Percentiles rank a stretch among this genome's conserved stretches.
Conservation (phyloP, 2,888 invertebrate species). For the Trichopoda pennipes region DNA sequence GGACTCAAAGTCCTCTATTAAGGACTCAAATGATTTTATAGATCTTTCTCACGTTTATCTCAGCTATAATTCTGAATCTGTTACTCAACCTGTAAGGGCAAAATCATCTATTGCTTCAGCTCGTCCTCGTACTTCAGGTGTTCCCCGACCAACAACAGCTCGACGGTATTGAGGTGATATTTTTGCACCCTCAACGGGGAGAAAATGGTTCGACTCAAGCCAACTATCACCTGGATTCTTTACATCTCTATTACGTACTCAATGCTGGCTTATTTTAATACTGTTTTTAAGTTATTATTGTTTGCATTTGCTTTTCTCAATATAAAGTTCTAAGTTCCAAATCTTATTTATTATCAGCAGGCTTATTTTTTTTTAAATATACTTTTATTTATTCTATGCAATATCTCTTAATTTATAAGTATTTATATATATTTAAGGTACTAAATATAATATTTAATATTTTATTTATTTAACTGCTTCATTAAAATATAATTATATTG, state of each 20-base stretch:
- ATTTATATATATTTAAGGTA: too few relatives aligned
- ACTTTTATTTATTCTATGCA: too few relatives aligned
- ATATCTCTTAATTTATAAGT: too few relatives aligned
- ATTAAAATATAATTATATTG: too few relatives aligned
- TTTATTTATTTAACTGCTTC: too few relatives aligned
- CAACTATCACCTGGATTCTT: conserved; percentile 48
- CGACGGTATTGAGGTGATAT: conserved; percentile 76
- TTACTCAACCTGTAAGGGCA: conserved; percentile 82
- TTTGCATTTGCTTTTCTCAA: conserved; percentile 71
- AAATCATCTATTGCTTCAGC: conserved; percentile 81
- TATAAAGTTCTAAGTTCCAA: conserved; percentile 26
- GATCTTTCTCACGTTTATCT: conserved; percentile 86
- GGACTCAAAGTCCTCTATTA: conserved; percentile 78
- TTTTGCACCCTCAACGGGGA: conserved; percentile 33
- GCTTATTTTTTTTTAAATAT: too few relatives aligned
- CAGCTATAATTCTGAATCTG: conserved; percentile 84
- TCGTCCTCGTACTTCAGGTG: conserved; percentile 82
- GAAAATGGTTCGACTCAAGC: conserved; percentile 28
- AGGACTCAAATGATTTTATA: conserved; percentile 82
- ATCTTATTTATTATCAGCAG: background rate
- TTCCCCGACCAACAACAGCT: conserved; percentile 82
- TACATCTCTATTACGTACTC: conserved; percentile 69
- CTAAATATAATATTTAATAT: too few relatives aligned
- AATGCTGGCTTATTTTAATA: conserved; percentile 72
- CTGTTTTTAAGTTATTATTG: conserved; percentile 71